Evolutionary conservation across 2,797 vertebrate genomes (phyloP), one percentile per base, ranked within the genome.

Genomic region (Jordanella pulchra): DNA sequence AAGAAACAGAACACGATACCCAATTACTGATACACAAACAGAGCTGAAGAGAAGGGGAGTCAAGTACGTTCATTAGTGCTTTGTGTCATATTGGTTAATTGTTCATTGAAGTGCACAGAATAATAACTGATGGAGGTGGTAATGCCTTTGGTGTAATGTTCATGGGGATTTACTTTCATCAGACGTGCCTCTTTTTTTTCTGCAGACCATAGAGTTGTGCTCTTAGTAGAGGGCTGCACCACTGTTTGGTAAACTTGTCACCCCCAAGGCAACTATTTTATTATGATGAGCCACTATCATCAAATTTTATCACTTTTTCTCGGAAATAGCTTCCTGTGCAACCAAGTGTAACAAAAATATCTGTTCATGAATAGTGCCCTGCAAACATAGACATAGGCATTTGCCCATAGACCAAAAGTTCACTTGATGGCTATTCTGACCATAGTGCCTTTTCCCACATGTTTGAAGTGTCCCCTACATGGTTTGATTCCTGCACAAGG

Each of bases 31-130:
- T 80, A 76, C 83, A 77, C 70, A 86, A 45, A 83, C 51, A 53
- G 32, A 75, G 66, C 71, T 15, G 14, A 35, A 61, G 58, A 75
- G 72, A 23, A 74, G 65, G 68, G 47, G 78, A 83, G 78, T 81
- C 80, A 80, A 86, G 81, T 78, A 67, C 7, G 76, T 87, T 90
- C 86, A 89, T 92, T 87, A 90, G 85, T 75, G 72, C 76, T 84
- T 80, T 79, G 87, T 86, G 89, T 89, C 91, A 86, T 58, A 80
- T 84, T 81, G 83, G 85, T 89, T 91, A 86, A 91, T 91, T 89
- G 87, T 88, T 85, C 86, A 84, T 71, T 78, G 84, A 81, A 90
- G 89, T 85, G 88, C 85, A 73, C 3, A 45, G 84, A 89, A 87
- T 86, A 87, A 87, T 88, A 86, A 85, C 73, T 79, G 58, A 77